Base-by-base conservation (phyloP, 2,113 vertebrate species). In the Lophius piscatorius region DNA sequence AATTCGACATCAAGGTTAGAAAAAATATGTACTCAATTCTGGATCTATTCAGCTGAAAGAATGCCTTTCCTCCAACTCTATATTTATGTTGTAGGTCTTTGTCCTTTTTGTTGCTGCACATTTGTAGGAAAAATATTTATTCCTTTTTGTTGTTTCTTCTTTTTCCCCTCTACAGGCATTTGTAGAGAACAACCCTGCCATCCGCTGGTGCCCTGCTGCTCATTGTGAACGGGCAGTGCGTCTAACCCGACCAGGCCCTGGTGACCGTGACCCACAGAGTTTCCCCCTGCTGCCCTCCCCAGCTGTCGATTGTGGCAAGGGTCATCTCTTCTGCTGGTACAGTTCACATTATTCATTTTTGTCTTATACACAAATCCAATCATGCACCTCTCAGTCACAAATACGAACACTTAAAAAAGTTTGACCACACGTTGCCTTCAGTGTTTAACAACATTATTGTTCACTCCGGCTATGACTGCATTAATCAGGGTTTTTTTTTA, bases 281-380 rank as follows among this genome's bases (percentile, higher is more conserved):
- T 98, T 97, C 64, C 94, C 96, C 6, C 86, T 98, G 83, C 89
- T 99, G n/a, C 93, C 94, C 73, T 95, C 96, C 11, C 97, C 97
- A 51, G 97, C 97, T 21, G 97, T 99, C n/a, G 97, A 99, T 44
- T 99, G 97, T 87, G 97, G 97, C 26, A 98, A 95, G 85, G 95
- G 97, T 68, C 97, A 99, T 63, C 86, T 90, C 22, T 88, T 88
- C 68, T 90, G 86, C 86, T 86, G 86, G 84, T 90, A 82, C 33
- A n/a, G 40, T n/a, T 42, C 3, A 14, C 4, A 34, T 24, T 6
- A 45, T 56, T 64, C 40, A 29, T 34, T 46, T 5, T 16, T 29
- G 51, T 0, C 2, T 20, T 40, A 17, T 2, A 33, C 6, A 33
- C 6, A 28, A 28, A 33, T 9, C 14, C 14, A 35, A 28, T 28